A percentile compares a stretch with the other conserved stretches of the same genome.
These are phyloP conservation scores for Dendrocincla tyrannina DNA, from an alignment of 2,797 vertebrate genomes.

Conservation along the genomic window DNA sequence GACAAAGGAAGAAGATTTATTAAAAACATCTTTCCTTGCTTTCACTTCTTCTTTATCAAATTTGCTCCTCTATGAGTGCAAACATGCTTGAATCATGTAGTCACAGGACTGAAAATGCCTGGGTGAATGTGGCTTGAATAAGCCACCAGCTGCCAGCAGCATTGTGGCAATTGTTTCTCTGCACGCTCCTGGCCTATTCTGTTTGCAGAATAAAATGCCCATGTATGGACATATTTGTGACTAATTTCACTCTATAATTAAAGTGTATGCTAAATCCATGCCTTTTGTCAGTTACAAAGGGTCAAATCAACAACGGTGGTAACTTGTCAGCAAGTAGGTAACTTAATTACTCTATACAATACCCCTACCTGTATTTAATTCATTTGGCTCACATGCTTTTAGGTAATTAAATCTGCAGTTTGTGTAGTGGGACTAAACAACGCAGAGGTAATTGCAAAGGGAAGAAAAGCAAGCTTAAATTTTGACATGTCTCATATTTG, in stretches of 20 bases:
- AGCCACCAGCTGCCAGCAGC: not conserved
- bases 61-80: not conserved
- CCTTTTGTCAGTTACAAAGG: not conserved
- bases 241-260: not conserved
- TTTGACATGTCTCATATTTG: not conserved
- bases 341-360: not conserved
- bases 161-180: not conserved
- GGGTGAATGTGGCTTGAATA: not conserved
- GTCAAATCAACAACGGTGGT: not conserved
- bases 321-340: not conserved
- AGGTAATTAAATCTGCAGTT: not conserved
- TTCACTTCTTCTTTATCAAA: not conserved
- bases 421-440: not conserved
- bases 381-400: not conserved
- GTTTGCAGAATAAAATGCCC: fast-evolving
- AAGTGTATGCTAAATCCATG: not conserved
- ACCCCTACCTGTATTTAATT: not conserved
- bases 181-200: fast-evolving
- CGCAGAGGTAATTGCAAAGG: not conserved
- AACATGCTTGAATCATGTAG: not conserved
- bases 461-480: not conserved
- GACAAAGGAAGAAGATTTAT: not conserved
- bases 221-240: not conserved
- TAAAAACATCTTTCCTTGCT: not conserved
- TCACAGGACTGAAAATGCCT: not conserved